Base-by-base conservation (phyloP, 1,140 invertebrate species). In the Drosophila lacteicornis region DNA sequence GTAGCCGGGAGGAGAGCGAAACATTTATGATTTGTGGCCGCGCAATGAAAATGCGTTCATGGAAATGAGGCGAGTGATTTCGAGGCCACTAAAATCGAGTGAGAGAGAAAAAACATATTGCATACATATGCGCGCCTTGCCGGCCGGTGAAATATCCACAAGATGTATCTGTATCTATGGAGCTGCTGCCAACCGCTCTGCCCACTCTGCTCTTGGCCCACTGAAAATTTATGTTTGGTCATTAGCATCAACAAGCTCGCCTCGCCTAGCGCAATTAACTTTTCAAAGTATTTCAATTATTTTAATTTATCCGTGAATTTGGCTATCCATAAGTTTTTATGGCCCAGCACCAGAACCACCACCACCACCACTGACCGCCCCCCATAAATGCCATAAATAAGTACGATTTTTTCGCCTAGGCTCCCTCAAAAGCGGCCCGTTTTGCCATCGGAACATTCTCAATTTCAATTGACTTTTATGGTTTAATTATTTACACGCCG, bases 221-320 rank as follows among this genome's bases (percentile, higher is more conserved):
- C 63, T 70, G 42, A 68, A 84, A 84, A 88, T 88, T 90, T 81
- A 90, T 90, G 85, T 90, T 90, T 84, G 85, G 63, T 74, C 85
- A 85, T 88, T 88, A 87, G 78, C 81, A 85, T 90, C 61, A 88
- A 90, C 85, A 90, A 88, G 78, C 75, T 63, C 68, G 65, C 65
- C 69, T 84, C 85, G 78, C 65, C 76, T 71, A 63, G 59, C 78
- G 85, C 85, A 82, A 88, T 88, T 90, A 88, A 81, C 69, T 58
- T 85, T 79, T 74, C 81, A 79, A 90, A 88, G 85, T 85, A 88
- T 84, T 88, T 90, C 85, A 90, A 90, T 90, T 90, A 88, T 84
- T 88, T 81, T 79, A 88, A 90, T 90, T 88, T 90, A 90, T 88
- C 80, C 84, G 66, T 71, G 77, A 79, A 85, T 90, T 90, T 74